Evolutionary conservation across 2,888 invertebrate species (phyloP), one percentile per base, ranked within the genome.

Genomic region (Sabellastarte sp.): DNA sequence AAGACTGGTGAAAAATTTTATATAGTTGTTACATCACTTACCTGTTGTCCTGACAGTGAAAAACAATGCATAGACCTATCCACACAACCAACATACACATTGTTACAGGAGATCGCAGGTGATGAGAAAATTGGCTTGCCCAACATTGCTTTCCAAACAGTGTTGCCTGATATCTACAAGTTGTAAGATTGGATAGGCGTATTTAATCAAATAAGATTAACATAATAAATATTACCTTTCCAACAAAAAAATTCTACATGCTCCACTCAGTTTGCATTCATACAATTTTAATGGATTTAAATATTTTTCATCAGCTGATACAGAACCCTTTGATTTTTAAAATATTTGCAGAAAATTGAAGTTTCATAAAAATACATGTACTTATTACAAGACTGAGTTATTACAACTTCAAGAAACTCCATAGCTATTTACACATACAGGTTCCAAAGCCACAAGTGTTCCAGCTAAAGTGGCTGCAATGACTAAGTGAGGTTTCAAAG

Each of bases 91-190:
- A 82, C 68, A 61, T 73, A 69, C 50, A 82, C 67, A 32, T 72
- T 73, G 33, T 59, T 55, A 1, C 57, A 50, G 24, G 73, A 65
- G 20, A 73, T 32, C 71, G 72, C 84, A 0, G 90, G 89, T 5
- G 87, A 87, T 0, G 89, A 88, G 80, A 92, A 90, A 30, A 91
- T 83, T 0, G 92, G 89, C 74, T 87, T 87, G 61, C 78, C 78
- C 2, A 89, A 82, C 62, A 87, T 81, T 53, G 85, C 84, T 29
- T 84, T 86, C 92, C 92, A 92, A 32, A 84, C 60, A 26, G 87
- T 73, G 2, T 77, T 76, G 0, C 91, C 89, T 15, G 80, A 82
- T 50, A 81, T 77, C 70, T 87, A 83, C 63, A 72, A 68, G 52
- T 59, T 50, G 63, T 61, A 61, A n/a, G n/a, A n/a, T n/a, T n/a